Base-by-base conservation (phyloP, 2,113 vertebrate species). In the Rhea americana region DNA sequence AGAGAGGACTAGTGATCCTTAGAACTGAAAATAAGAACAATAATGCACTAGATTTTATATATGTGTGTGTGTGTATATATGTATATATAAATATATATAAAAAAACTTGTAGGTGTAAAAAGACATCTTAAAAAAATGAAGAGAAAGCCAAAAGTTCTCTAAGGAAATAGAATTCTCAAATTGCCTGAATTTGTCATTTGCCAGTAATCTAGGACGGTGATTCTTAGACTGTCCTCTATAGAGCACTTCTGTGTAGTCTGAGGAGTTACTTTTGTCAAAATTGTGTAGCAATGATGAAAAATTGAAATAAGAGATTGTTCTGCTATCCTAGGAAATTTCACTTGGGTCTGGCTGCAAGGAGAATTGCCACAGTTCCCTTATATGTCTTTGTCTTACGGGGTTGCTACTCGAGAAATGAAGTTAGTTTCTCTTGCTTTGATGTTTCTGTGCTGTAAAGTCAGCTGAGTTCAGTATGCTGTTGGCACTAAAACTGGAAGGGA, bases 231-330 rank as follows among this genome's bases (percentile, higher is more conserved):
- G 62, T 63, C 30, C 43, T 79, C 86, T 76, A n/a, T 43, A 70
- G 71, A 92, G 67, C 32, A 62, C 30, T 94, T 94, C n/a, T 58
- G 24, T 70, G 37, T 26, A 73, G 66, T 82, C 71, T 82, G 50
- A 89, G 66, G 66, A 73, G 58, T 56, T 89, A 73, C 35, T 85
- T 92, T 77, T 55, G 78, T 70, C 58, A 87, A 87, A 87, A 82
- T 59, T 84, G 58, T 76, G 12, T n/a, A 50, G 55, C 58, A 77
- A 41, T 59, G 45, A 92, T 82, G 71, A 93, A 85, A 96, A 89
- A 91, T 66, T 91, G 78, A 85, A 96, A 87, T 74, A 89, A 62
- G 45, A 72, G 74, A 62, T 92, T 74, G 77, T 53, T 22, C 5
- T 7, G 12, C 39, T 79, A 41, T 70, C 48, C 55, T 50, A 87